Conservation (phyloP, 2,888 invertebrate genomes). For the Trissolcus japonicus region DNA sequence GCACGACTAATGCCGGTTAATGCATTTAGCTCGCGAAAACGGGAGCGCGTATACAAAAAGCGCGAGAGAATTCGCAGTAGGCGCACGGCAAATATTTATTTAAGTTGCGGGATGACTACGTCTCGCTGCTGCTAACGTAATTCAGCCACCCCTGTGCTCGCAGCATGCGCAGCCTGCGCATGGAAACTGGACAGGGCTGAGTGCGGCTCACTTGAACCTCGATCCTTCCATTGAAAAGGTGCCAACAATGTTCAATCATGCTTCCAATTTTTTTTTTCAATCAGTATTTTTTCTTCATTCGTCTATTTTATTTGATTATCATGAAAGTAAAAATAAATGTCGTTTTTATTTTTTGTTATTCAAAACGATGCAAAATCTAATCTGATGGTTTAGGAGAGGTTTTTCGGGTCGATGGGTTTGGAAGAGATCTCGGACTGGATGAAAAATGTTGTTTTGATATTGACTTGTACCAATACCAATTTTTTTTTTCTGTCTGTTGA, state of each 20-base stretch:
- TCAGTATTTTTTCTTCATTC: too few species aligned
- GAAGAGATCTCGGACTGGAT: too few species aligned
- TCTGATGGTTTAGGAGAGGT: too few species aligned
- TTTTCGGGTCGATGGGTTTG: background rate
- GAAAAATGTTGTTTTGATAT: too few species aligned
- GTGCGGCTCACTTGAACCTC: constrained; percentile 19
- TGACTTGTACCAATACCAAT: too few species aligned
- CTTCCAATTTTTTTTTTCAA: background rate
- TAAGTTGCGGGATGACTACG: constrained; percentile 34
- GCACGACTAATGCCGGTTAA: constrained; percentile 9
- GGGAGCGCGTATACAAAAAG: constrained; percentile 20
- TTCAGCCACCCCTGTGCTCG: constrained; percentile 45
- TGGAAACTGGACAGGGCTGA: constrained; percentile 46
- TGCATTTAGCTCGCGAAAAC: constrained; percentile 19
- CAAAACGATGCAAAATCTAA: too few species aligned
- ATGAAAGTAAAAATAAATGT: too few species aligned
- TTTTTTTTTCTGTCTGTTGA: too few species aligned
- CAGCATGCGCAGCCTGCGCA: constrained; percentile 49
- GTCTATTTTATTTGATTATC: too few species aligned
- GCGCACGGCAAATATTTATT: constrained; percentile 50
- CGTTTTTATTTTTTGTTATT: too few species aligned
- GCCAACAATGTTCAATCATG: background rate
- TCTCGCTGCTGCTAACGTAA: constrained; percentile 40
- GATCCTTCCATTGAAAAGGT: constrained; percentile 12
- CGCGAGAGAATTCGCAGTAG: constrained; percentile 22